Percentiles rank a stretch among this genome's conserved stretches.
Evolutionary conservation across 2,888 invertebrate genomes (phyloP).

Genomic region (Drosophila merina): DNA sequence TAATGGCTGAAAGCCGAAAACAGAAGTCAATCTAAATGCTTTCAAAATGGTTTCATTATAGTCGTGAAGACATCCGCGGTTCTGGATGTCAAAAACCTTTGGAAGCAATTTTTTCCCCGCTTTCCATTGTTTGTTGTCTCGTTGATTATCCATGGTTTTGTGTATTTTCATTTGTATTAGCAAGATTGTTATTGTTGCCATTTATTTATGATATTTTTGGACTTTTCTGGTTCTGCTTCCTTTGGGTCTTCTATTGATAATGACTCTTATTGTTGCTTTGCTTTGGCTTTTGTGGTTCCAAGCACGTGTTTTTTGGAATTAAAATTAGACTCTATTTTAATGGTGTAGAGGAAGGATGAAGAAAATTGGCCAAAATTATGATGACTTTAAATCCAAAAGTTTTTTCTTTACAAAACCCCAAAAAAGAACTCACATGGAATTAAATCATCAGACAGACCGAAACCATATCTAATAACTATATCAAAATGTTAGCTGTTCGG

Average conservation of each 20-base stretch:
- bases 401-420: background rate
- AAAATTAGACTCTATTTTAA: constrained; percentile 44
- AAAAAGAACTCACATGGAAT: constrained; percentile 14
- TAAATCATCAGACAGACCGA: constrained; percentile 34
- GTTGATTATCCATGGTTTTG: constrained; percentile 22
- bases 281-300: constrained; percentile 36
- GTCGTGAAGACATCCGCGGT: constrained; percentile 45
- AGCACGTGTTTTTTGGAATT: constrained; percentile 63
- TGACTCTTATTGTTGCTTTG: constrained; percentile 57
- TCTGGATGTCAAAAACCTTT: constrained; percentile 36
- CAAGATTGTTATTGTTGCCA: constrained; percentile 33
- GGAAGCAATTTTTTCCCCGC: constrained; percentile 1
- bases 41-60: constrained; percentile 55
- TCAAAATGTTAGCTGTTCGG: constrained; percentile 47
- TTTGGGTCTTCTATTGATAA: constrained; percentile 42
- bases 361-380: constrained; percentile 9
- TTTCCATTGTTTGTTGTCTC: constrained; percentile 33
- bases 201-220: constrained; percentile 53
- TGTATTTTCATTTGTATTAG: constrained; percentile 1
- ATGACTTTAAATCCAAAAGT: background rate
- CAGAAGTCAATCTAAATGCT: constrained; percentile 62
- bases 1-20: constrained; percentile 30
- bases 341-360: background rate
- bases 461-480: constrained; percentile 67
- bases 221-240: constrained; percentile 19